Evolutionary conservation across 2,888 invertebrate species (phyloP).

Genomic region (Hirtodrosophila trivittata): DNA sequence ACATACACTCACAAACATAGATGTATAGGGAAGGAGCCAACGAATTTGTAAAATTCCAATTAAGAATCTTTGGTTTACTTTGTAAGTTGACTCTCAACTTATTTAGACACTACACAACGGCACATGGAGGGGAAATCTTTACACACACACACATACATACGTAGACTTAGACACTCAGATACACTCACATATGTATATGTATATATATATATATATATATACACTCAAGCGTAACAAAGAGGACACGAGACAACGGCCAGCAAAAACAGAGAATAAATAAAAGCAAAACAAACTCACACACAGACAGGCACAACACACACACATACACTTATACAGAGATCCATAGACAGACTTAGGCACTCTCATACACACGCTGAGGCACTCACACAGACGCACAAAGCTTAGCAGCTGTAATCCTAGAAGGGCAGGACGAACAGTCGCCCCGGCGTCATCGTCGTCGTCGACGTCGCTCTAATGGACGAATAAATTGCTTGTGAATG

Average conservation of each 20-base stretch:
- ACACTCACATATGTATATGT: slow-evolving; percentile 7
- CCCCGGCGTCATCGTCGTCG: slow-evolving; percentile 18
- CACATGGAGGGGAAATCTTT: slow-evolving; percentile 69
- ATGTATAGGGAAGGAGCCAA: slow-evolving; percentile 49
- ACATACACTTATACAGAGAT: too few species aligned
- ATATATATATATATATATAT: slow-evolving; percentile 6
- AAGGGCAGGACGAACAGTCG: slow-evolving; percentile 60
- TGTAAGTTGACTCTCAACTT: slow-evolving; percentile 81
- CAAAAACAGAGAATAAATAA: slow-evolving; percentile 75
- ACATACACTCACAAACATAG: too few species aligned
- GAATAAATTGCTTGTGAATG: slow-evolving; percentile 80
- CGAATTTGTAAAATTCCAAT: slow-evolving; percentile 81
- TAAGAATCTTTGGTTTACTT: slow-evolving; percentile 80
- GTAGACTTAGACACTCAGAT: slow-evolving; percentile 1
- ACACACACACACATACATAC: slow-evolving; percentile 36
- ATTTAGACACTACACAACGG: slow-evolving; percentile 77
- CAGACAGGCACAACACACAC: slow-evolving; percentile 18
- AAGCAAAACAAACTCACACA: slow-evolving; percentile 67
- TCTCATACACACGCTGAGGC: slow-evolving; percentile 18
- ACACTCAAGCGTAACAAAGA: slow-evolving; percentile 72
- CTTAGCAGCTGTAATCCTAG: slow-evolving; percentile 72
- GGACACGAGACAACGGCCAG: slow-evolving; percentile 70
- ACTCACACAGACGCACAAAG: slow-evolving; percentile 38
- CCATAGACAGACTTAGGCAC: slow-evolving; percentile 26
- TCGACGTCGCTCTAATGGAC: slow-evolving; percentile 76